Evolutionary conservation across 1,140 invertebrate species (phyloP).

Genomic region (Leptoteleia sp.): DNA sequence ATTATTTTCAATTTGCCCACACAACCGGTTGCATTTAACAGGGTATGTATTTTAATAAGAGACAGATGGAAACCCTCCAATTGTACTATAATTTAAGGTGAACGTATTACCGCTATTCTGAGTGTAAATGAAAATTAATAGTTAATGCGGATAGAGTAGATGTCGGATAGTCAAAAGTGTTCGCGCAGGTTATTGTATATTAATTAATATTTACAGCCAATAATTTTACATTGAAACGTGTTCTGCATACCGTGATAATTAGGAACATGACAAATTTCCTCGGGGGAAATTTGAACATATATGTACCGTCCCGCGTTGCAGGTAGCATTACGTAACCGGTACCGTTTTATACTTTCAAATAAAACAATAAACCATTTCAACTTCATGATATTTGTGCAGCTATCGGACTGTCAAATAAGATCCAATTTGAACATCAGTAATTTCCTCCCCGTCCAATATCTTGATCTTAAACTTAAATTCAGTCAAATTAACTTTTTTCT

Average conservation of each 20-base stretch:
- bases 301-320: constrained; percentile 3
- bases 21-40: too few relatives aligned
- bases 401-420: too few relatives aligned
- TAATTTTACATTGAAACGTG: constrained; percentile 44
- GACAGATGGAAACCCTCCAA: too few relatives aligned
- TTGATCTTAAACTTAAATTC: too few relatives aligned
- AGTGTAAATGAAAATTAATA: constrained; percentile 23
- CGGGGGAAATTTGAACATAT: constrained; percentile 29
- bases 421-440: too few relatives aligned
- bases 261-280: constrained; percentile 39
- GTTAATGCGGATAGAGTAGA: constrained; percentile 29
- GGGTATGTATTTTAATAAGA: too few relatives aligned
- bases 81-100: neutral
- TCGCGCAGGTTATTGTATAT: constrained; percentile 11
- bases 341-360: constrained; percentile 2
- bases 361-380: constrained; percentile 5
- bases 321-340: neutral
- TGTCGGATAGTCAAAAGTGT: constrained; percentile 23
- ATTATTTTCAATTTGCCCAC: too few relatives aligned
- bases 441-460: too few relatives aligned
- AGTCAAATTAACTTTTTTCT: too few relatives aligned
- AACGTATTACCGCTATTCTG: too few relatives aligned
- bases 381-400: too few relatives aligned
- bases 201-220: constrained; percentile 38
- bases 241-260: constrained; percentile 23